Conservation (phyloP, 92 coral and sea anemone genomes). For the Parazoanthus atlanticus region DNA sequence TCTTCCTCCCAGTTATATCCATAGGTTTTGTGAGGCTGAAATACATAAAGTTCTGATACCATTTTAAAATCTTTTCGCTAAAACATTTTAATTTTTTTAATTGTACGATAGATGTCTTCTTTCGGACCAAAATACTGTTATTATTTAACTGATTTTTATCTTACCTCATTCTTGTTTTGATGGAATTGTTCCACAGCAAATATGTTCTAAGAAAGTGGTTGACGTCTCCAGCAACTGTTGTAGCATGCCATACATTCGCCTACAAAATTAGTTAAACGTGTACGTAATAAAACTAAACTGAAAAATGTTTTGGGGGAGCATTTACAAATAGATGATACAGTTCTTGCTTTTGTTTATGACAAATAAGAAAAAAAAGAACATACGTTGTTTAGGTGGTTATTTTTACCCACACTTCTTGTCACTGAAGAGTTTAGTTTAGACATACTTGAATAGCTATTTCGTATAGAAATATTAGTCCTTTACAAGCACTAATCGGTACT, state of each 20-base stretch:
- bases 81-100: neutral
- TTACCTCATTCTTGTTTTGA: neutral
- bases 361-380: no score
- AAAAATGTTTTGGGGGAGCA: no score
- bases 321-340: no score
- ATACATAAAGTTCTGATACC: neutral
- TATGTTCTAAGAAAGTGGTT: neutral
- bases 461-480: no score
- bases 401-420: no score
- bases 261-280: neutral
- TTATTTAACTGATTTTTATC: neutral
- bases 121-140: neutral
- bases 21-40: neutral
- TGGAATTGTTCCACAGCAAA: neutral
- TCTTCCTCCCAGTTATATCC: no score
- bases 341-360: no score
- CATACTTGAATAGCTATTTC: no score
- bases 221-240: neutral
- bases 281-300: no score
- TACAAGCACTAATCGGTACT: no score
- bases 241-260: constrained; percentile 27
- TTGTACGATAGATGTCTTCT: neutral
- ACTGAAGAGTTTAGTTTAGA: no score
- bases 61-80: neutral
- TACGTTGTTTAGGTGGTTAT: no score